A percentile compares a stretch with the other conserved stretches of the same genome.
These are phyloP conservation scores for Synaphobranchus kaupii DNA, from an alignment of 2,797 vertebrate genomes.

Conservation along the genomic window DNA sequence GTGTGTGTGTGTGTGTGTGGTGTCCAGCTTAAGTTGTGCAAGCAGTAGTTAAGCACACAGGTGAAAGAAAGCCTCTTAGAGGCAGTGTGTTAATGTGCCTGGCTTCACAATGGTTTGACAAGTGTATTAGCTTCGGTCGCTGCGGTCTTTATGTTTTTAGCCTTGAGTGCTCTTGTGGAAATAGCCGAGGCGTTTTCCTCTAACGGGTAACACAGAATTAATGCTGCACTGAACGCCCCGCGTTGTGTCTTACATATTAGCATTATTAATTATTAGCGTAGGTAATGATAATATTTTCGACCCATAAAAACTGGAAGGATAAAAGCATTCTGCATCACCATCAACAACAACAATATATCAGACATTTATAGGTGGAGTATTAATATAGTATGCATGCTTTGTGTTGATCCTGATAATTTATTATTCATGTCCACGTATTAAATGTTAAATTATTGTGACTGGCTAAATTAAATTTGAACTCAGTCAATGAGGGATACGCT, in stretches of 20 bases:
- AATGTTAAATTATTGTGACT: slow-evolving; percentile 38
- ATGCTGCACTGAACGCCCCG: neutral
- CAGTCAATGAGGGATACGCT: neutral
- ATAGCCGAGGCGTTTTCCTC: slow-evolving; percentile 56
- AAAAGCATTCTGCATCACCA: slow-evolving; percentile 13
- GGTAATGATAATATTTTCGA: slow-evolving; percentile 7
- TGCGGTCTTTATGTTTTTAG: slow-evolving; percentile 59
- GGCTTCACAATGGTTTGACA: slow-evolving; percentile 47
- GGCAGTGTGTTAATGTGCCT: slow-evolving; percentile 66
- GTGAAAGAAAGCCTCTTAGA: slow-evolving; percentile 61
- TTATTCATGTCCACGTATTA: slow-evolving; percentile 39
- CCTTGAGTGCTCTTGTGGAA: slow-evolving; percentile 60
- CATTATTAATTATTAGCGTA: slow-evolving; percentile 15
- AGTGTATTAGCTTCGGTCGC: slow-evolving; percentile 61
- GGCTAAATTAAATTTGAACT: slow-evolving; percentile 32
- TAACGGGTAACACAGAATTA: slow-evolving; percentile 36
- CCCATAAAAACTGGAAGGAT: slow-evolving; percentile 29
- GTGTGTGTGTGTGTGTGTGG: slow-evolving; percentile 37
- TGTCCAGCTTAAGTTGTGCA: slow-evolving; percentile 64
- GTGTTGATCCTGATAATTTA: slow-evolving; percentile 33
- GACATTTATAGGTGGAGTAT: slow-evolving; percentile 6
- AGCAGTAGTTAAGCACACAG: slow-evolving; percentile 64
- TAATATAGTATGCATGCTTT: slow-evolving; percentile 16
- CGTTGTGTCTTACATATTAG: neutral
- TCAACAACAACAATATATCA: slow-evolving; percentile 29